A percentile compares a stretch with the other conserved stretches of the same genome.
Evolutionary conservation across 1,140 invertebrate species (phyloP).

Genomic region (Macrosteles quadrilineatus): DNA sequence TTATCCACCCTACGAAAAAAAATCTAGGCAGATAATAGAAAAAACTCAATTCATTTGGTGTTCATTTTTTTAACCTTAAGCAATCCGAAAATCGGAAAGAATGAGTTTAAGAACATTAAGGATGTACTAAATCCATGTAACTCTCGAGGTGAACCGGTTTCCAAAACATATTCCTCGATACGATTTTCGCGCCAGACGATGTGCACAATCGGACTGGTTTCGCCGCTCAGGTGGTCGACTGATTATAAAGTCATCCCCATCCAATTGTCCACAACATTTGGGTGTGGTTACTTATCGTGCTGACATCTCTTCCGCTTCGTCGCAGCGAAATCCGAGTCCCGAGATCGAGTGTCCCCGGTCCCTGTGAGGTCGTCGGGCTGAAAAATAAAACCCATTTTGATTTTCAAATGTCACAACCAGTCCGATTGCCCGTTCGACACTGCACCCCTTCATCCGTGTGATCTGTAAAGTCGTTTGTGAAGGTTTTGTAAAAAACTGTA

Average conservation of each 20-base stretch:
- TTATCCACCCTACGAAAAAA: no score
- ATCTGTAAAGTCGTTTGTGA: neutral
- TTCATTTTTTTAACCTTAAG: no score
- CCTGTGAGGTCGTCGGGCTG: conserved; percentile 11
- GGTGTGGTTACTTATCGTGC: conserved; percentile 10
- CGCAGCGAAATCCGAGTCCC: conserved; percentile 10
- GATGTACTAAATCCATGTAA: no score
- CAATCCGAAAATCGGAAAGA: no score
- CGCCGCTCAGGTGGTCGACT: neutral
- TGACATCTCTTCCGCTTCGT: conserved; percentile 15
- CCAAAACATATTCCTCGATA: no score
- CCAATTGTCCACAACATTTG: conserved; percentile 9
- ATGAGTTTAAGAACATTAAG: no score
- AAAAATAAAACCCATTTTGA: neutral
- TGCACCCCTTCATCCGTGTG: neutral
- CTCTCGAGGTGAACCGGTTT: no score
- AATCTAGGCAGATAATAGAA: no score
- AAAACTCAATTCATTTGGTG: no score
- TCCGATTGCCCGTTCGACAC: neutral
- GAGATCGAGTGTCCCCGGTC: neutral
- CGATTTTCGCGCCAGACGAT: no score
- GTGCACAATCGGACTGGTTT: no score
- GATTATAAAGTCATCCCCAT: neutral
- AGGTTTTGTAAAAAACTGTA: neutral
- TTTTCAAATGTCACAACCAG: neutral